phyloP scores from a whole-genome alignment of 2,888 invertebrate species.

The Petrolisthes cinctipes region DNA sequence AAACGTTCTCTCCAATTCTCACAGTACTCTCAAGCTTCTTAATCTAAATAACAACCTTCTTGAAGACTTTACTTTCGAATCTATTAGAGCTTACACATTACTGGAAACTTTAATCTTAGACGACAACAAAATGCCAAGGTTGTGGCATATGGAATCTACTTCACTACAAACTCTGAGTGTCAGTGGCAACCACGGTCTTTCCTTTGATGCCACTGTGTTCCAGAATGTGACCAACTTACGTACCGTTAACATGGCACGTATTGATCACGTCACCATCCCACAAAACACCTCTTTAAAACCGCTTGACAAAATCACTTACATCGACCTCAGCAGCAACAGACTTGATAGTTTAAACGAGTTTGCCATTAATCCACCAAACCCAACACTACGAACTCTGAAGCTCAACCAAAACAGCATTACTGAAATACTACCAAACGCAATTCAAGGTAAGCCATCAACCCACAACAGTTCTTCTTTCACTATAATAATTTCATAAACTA shows the following conservation, averaged over 20 bases:
- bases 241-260: conserved; percentile 21
- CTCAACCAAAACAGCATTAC: not conserved
- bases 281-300: not conserved
- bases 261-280: not conserved
- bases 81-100: not conserved
- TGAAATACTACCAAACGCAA: too few species aligned
- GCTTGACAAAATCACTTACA: not conserved
- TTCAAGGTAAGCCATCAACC: too few species aligned
- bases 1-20: conserved; percentile 15
- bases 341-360: not conserved
- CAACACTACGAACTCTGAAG: not conserved
- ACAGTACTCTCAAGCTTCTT: not conserved
- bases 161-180: conserved; percentile 28
- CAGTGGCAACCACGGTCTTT: conserved; percentile 4
- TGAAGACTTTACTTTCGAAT: conserved; percentile 19
- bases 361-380: not conserved
- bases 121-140: not conserved
- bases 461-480: too few species aligned
- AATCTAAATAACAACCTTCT: conserved; percentile 24
- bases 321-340: conserved; percentile 18
- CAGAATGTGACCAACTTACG: not conserved
- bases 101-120: conserved; percentile 31
- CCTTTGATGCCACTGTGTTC: not conserved
- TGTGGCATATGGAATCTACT: not conserved
- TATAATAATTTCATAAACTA: too few species aligned